Evolutionary conservation across 1,140 invertebrate species (phyloP).

Genomic region (Zaprionus nigranus): DNA sequence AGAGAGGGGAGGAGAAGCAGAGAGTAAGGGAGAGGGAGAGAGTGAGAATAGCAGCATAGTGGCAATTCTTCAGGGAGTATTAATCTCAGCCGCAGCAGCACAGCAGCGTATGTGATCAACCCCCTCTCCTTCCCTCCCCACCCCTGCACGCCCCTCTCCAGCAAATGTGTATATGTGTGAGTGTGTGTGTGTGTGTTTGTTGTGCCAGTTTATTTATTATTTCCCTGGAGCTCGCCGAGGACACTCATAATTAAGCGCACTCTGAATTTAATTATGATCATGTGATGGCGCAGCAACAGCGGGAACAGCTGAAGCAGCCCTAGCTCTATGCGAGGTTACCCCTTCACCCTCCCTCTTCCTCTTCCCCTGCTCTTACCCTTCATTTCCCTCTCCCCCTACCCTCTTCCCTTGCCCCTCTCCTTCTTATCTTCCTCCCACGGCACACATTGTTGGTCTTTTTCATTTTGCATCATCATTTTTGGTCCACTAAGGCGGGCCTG

Average conservation of each 20-base stretch:
- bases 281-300: slow-evolving; percentile 20
- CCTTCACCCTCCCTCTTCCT: too few species aligned
- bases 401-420: too few species aligned
- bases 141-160: too few species aligned
- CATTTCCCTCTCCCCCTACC: neutral
- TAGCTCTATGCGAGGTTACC: neutral
- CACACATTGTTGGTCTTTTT: slow-evolving; percentile 21
- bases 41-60: neutral
- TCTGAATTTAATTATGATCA: slow-evolving; percentile 54
- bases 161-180: neutral
- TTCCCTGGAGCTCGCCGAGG: slow-evolving; percentile 37
- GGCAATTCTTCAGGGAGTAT: neutral
- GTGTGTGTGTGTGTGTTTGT: slow-evolving; percentile 23
- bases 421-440: neutral
- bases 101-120: neutral
- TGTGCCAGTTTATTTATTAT: slow-evolving; percentile 33
- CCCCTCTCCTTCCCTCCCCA: neutral
- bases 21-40: neutral
- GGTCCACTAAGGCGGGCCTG: neutral
- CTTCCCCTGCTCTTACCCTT: neutral
- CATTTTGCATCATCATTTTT: slow-evolving; percentile 42
- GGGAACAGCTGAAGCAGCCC: too few species aligned
- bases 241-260: slow-evolving; percentile 51
- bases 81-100: neutral
- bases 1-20: neutral